phyloP scores from a whole-genome alignment of 2,888 invertebrate species.

The Scotopteryx bipunctaria region DNA sequence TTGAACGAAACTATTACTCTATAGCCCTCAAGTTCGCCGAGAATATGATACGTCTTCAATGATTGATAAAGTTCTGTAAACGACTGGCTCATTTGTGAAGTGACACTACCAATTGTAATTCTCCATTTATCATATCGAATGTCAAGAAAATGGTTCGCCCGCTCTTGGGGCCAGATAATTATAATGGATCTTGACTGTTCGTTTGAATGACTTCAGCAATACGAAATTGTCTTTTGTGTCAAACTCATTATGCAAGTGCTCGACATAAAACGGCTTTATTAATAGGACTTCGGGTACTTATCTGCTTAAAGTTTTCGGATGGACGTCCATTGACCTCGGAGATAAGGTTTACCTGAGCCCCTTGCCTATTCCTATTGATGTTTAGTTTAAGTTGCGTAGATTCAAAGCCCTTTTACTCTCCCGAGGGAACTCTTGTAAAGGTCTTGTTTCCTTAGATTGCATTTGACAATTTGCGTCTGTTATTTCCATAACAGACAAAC shows the following conservation, averaged over 20 bases:
- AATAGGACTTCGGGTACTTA: constrained; percentile 6
- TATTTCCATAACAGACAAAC: no score
- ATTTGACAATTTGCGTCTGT: no score
- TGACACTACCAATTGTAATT: constrained; percentile 16
- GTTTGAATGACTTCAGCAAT: constrained; percentile 12
- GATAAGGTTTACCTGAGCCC: neutral
- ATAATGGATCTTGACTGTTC: constrained; percentile 17
- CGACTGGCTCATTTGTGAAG: constrained; percentile 16
- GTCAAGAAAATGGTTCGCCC: constrained; percentile 20
- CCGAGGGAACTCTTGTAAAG: no score
- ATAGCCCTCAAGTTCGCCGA: neutral
- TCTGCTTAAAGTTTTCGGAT: constrained; percentile 7
- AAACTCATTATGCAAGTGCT: constrained; percentile 15
- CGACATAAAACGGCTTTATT: constrained; percentile 4
- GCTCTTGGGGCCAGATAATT: neutral
- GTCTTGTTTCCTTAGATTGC: no score
- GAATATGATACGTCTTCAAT: neutral
- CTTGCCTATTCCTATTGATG: no score
- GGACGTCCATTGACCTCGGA: neutral
- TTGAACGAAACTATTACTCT: no score
- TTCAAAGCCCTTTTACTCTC: no score
- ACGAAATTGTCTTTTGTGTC: constrained; percentile 21
- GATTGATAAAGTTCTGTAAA: constrained; percentile 19
- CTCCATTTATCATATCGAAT: constrained; percentile 25
- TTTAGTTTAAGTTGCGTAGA: no score